Evolutionary conservation across 1,140 invertebrate genomes (phyloP).

Genomic region (Meloidogyne exigua): DNA sequence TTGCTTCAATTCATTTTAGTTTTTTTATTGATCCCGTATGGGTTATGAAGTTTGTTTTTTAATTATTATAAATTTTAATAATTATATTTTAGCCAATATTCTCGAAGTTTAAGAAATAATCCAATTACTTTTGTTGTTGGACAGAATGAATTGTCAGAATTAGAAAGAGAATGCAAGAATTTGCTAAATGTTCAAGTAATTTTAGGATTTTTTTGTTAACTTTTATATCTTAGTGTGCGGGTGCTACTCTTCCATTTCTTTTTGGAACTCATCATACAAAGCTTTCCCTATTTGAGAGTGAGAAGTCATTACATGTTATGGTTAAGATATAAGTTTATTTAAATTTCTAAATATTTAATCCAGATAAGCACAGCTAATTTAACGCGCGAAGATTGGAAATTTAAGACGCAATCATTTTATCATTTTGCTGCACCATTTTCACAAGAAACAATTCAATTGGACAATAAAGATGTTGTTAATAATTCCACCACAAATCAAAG

Average conservation of each 20-base stretch:
- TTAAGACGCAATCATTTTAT: slow-evolving; percentile 34
- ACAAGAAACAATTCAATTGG: not conserved
- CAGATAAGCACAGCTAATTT: slow-evolving; percentile 24
- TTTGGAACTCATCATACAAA: slow-evolving; percentile 35
- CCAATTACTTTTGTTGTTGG: slow-evolving; percentile 35
- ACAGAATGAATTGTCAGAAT: not conserved
- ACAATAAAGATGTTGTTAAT: not conserved
- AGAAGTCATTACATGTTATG: slow-evolving; percentile 30
- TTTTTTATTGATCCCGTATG: slow-evolving; percentile 33
- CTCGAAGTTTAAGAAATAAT: slow-evolving; percentile 17
- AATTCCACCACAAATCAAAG: not conserved
- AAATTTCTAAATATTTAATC: too few relatives aligned
- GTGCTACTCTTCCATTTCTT: slow-evolving; percentile 20
- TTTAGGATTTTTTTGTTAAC: not conserved
- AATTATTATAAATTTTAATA: slow-evolving; percentile 3
- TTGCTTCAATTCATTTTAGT: slow-evolving; percentile 39
- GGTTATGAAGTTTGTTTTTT: slow-evolving; percentile 25
- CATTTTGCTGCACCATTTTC: slow-evolving; percentile 10
- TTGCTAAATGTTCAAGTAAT: not conserved
- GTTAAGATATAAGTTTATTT: not conserved
- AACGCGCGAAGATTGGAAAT: slow-evolving; percentile 15
- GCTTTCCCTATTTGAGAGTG: slow-evolving; percentile 31
- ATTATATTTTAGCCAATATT: slow-evolving; percentile 29
- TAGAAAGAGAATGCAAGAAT: slow-evolving; percentile 4
- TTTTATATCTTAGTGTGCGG: not conserved